A percentile compares a stretch with the other conserved stretches of the same genome.
Evolutionary conservation across 1,140 invertebrate species (phyloP).

Genomic region (Oppia nitens): DNA sequence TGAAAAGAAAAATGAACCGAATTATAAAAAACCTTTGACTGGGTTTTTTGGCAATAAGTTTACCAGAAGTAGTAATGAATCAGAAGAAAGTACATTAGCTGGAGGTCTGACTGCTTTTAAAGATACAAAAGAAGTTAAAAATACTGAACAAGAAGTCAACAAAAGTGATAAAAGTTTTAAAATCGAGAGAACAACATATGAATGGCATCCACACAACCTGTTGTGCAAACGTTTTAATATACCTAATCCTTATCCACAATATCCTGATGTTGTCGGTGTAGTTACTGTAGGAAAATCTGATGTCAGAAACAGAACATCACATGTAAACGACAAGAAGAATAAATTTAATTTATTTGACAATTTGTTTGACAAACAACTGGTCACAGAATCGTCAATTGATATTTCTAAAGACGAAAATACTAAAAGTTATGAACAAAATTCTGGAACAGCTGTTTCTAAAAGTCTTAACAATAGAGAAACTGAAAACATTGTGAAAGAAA

Average conservation of each 20-base stretch:
- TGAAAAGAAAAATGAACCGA: constrained; percentile 13
- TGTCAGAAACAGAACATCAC: constrained; percentile 28
- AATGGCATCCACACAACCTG: constrained; percentile 69
- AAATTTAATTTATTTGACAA: not conserved
- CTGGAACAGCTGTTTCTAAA: constrained; percentile 10
- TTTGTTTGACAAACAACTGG: not conserved
- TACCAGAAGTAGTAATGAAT: not conserved
- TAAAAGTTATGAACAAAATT: constrained; percentile 19
- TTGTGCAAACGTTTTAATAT: constrained; percentile 90
- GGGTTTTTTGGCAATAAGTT: constrained; percentile 16
- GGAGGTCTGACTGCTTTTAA: constrained; percentile 7
- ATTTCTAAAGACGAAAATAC: constrained; percentile 26
- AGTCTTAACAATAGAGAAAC: constrained; percentile 1
- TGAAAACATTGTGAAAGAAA: constrained; percentile 2
- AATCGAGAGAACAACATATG: constrained; percentile 23
- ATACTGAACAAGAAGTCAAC: not conserved
- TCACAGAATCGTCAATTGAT: not conserved
- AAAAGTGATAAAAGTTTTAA: not conserved
- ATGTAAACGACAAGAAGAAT: not conserved
- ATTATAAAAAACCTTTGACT: constrained; percentile 12
- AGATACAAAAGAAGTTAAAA: not conserved
- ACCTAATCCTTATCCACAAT: constrained; percentile 53
- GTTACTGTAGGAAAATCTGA: not conserved
- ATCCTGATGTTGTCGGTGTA: constrained; percentile 14
- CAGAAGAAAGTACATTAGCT: not conserved